Conservation (phyloP, 2,113 vertebrate genomes). For the Anas platyrhynchos region DNA sequence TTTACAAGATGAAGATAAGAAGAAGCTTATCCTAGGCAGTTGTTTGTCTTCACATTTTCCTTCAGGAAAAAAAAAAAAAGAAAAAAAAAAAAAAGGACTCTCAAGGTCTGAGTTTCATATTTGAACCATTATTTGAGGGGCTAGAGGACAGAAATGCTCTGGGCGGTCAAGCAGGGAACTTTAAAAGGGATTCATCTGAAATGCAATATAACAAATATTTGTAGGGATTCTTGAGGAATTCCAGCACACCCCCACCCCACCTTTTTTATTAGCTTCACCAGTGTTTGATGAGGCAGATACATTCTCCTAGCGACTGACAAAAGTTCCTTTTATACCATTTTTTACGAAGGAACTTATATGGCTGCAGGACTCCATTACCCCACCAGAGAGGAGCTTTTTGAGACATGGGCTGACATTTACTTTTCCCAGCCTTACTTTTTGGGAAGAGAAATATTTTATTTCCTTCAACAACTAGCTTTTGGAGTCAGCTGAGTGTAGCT, state of each 20-base stretch:
- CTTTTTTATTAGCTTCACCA: not conserved
- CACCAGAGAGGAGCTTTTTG: not conserved
- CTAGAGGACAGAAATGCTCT: conserved; percentile 34
- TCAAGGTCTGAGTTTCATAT: not conserved
- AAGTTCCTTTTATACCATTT: not conserved
- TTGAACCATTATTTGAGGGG: not conserved
- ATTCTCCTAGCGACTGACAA: not conserved
- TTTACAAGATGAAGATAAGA: conserved; percentile 57
- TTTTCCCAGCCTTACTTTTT: not conserved
- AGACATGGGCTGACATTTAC: not conserved
- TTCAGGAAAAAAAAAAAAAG: not conserved
- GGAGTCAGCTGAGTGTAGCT: not conserved
- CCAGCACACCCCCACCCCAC: not conserved
- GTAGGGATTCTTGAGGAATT: conserved; percentile 19
- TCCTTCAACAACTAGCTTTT: not conserved
- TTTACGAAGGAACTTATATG: not conserved
- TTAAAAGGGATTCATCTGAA: conserved; percentile 2
- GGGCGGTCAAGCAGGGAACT: not conserved
- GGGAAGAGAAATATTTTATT: not conserved
- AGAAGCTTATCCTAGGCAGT: not conserved
- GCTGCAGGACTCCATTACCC: not conserved
- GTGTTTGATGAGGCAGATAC: not conserved
- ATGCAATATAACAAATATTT: conserved; percentile 48
- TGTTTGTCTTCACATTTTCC: conserved; percentile 47
- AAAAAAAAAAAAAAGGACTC: not conserved